Percentiles rank a stretch among this genome's conserved stretches.
phyloP scores from a whole-genome alignment of 2,888 invertebrate species.

The Strigamia maritima region DNA sequence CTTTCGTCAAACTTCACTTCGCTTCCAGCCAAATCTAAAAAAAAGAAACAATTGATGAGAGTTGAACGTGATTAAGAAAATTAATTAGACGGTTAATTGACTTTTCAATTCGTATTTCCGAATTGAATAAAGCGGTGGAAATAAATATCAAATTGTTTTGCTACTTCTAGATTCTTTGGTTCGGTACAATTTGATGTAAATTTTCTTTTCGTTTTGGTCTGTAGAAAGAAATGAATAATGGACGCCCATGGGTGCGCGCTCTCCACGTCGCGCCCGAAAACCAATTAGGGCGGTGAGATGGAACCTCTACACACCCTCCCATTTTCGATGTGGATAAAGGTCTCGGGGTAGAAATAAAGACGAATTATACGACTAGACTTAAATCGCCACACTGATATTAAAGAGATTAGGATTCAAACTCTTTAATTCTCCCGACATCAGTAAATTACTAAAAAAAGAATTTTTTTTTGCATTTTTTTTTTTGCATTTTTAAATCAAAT shows the following conservation, averaged over 20 bases:
- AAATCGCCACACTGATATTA: not conserved
- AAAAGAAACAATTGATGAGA: not conserved
- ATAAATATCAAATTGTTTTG: not conserved
- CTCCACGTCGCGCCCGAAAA: not conserved
- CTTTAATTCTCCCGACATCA: not conserved
- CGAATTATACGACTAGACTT: not conserved
- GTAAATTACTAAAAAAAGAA: no score
- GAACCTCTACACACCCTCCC: not conserved
- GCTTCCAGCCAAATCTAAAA: conserved; percentile 65
- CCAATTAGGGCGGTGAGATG: not conserved
- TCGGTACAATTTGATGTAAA: not conserved
- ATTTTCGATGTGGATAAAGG: not conserved
- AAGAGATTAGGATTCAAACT: not conserved
- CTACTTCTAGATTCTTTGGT: not conserved
- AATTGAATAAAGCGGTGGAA: not conserved
- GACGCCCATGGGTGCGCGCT: not conserved
- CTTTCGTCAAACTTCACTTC: conserved; percentile 67
- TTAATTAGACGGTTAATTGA: not conserved
- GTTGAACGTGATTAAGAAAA: not conserved
- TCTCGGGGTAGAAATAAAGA: not conserved
- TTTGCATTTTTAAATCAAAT: no score
- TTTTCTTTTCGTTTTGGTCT: not conserved
- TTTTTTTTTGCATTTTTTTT: no score
- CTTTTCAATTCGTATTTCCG: not conserved
- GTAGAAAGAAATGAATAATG: not conserved